A percentile compares a stretch with the other conserved stretches of the same genome.
These are phyloP conservation scores for Trematocara unimaculatum DNA, from an alignment of 2,113 vertebrate genomes.

Conservation along the genomic window DNA sequence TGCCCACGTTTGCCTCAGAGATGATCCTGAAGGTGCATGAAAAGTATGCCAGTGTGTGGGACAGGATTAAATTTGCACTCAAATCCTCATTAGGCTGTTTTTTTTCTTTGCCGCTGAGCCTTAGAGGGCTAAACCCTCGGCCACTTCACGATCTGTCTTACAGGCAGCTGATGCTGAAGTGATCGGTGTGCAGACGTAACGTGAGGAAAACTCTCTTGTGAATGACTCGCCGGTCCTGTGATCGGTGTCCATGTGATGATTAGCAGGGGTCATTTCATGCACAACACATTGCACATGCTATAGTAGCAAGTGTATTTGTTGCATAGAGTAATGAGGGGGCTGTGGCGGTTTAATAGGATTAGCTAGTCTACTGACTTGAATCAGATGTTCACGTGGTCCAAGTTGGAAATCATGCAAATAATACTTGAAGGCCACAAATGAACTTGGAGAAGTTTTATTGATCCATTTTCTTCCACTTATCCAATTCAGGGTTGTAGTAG, in stretches of 20 bases:
- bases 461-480: background rate
- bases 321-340: background rate
- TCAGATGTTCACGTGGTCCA: background rate
- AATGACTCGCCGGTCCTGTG: background rate
- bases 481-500: accelerated
- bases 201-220: background rate
- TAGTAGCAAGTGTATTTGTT: background rate
- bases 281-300: background rate
- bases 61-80: background rate
- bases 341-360: conserved; percentile 21
- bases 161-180: background rate
- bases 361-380: background rate
- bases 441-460: background rate
- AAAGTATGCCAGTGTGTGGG: background rate
- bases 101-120: background rate
- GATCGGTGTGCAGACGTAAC: background rate
- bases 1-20: background rate
- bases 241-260: conserved; percentile 1
- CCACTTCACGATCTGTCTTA: background rate
- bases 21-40: background rate
- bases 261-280: background rate
- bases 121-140: background rate
- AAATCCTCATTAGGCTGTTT: background rate
- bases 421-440: background rate
- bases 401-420: background rate